phyloP scores from a whole-genome alignment of 2,113 vertebrate genomes.

The Heliornis fulica region DNA sequence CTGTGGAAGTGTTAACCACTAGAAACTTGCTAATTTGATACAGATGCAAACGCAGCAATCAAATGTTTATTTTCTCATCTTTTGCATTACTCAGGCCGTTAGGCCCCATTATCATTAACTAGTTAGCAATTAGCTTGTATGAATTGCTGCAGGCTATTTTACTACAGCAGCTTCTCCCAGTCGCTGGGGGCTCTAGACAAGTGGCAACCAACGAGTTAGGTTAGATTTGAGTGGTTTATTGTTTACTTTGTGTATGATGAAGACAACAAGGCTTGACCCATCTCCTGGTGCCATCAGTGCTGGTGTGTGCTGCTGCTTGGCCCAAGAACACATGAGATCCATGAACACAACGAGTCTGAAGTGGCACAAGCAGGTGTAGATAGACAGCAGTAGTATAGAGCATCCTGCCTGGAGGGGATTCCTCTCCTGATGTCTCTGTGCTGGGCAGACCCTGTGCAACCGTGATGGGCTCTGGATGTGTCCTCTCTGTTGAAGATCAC shows the following conservation, averaged over 20 bases:
- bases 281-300: background rate
- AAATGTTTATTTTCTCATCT: background rate
- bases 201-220: background rate
- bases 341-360: background rate
- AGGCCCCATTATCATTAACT: background rate
- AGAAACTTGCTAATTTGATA: background rate
- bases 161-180: fast-evolving
- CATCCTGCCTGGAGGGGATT: too few species aligned
- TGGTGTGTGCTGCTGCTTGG: background rate
- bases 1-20: background rate
- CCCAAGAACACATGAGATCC: background rate
- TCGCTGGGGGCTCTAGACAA: background rate
- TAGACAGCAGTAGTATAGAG: too few species aligned
- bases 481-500: background rate
- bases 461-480: background rate
- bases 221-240: background rate
- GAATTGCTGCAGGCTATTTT: background rate
- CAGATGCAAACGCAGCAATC: background rate
- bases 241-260: background rate
- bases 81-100: background rate
- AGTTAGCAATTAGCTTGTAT: background rate
- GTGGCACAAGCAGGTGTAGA: background rate
- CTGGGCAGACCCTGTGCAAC: background rate
- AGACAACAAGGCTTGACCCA: background rate
- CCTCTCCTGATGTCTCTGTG: background rate